Conservation (phyloP, 2,888 invertebrate species). For the Dicycla oo region DNA sequence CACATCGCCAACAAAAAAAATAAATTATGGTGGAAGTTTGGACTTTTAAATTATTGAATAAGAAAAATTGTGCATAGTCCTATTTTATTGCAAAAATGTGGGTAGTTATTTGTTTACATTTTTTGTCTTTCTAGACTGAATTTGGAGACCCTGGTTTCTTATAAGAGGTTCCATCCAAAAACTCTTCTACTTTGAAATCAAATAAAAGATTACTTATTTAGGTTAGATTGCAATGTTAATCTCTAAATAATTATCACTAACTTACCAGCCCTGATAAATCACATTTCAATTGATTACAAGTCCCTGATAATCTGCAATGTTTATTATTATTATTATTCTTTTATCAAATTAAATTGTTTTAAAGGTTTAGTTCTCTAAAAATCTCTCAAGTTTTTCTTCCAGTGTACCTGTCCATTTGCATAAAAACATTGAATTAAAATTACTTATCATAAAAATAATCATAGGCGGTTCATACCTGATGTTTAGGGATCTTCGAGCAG, state of each 20-base stretch:
- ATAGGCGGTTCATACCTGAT: conserved; percentile 91
- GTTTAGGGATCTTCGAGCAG: conserved; percentile 93
- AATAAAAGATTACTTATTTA: conserved; percentile 9
- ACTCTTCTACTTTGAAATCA: background rate
- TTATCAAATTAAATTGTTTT: background rate
- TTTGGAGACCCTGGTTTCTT: background rate
- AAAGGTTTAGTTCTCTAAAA: background rate
- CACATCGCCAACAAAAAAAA: too few species aligned
- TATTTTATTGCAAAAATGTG: background rate
- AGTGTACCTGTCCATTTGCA: background rate
- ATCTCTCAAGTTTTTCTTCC: background rate
- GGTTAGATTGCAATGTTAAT: conserved; percentile 15
- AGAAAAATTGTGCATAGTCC: too few species aligned
- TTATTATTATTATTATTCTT: conserved; percentile 21
- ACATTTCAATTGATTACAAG: conserved; percentile 28
- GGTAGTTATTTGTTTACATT: conserved; percentile 5
- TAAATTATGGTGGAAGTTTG: too few species aligned
- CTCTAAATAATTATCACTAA: conserved; percentile 23
- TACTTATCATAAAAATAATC: background rate
- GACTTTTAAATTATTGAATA: too few species aligned
- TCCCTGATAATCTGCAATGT: conserved; percentile 16
- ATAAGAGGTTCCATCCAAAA: background rate
- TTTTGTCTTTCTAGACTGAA: background rate
- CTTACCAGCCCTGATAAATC: conserved; percentile 22
- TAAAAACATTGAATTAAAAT: background rate